Evolutionary conservation across 2,888 invertebrate genomes (phyloP), one percentile per base, ranked within the genome.

Genomic region (Thymelicus sylvestris): DNA sequence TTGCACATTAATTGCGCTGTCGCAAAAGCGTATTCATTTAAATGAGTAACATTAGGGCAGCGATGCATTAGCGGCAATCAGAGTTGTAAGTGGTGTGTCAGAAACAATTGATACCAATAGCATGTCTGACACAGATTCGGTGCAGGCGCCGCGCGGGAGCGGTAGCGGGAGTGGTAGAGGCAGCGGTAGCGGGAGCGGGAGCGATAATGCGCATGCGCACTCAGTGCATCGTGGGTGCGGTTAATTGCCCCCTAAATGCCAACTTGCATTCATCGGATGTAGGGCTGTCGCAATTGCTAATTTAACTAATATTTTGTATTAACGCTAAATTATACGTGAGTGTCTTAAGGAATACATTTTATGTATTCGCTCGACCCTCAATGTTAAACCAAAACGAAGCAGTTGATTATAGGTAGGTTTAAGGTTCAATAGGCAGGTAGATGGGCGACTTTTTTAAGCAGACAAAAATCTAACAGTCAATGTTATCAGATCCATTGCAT

Each of bases 211-310:
- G 12, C 63, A 48, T 39, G 65, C 65, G 41, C 67, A 24, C 44
- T 13, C 50, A 44, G 41, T 48, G 48, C 10, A 15, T 41, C 62
- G 68, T 55, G 68, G 68, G 68, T 47, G 68, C 62, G n/a, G 52
- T 52, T 68, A 62, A 68, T 68, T 68, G 68, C 62, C 24, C 68
- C 62, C 38, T 68, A 68, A 68, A 68, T 68, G 67, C 67, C 62
- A 68, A 68, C 62, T 68, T 68, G 41, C 62, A 68, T 62, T 68
- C 55, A 55, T 68, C 48, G 12, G 38, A 24, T 19, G 50, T 63
- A 63, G 63, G 63, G 63, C 50, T 63, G 63, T 4, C 48, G 50
- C 8, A 44, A 0, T 10, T 12, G 3, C 8, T 44, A 10, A 44
- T 44, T 44, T 31, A 31, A 31, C 31, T 31, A 31, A 31, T 31